Base-by-base conservation (phyloP, 2,797 vertebrate genomes). In the Semaprochilodus insignis region DNA sequence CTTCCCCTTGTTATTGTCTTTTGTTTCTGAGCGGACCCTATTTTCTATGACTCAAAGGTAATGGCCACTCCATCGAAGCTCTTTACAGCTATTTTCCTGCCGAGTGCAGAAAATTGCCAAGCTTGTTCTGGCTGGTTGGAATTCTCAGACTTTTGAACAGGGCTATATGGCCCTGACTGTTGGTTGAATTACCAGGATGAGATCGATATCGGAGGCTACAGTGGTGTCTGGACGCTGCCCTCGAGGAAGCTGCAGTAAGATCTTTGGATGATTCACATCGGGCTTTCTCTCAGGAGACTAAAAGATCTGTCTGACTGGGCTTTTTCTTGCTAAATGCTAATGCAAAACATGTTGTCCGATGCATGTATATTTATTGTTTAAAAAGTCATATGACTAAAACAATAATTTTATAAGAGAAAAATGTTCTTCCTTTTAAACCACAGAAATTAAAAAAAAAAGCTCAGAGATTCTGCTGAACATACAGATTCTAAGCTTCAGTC, bases 61-160 rank as follows among this genome's bases (percentile, higher is more conserved):
- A 84, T 84, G 65, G 70, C 77, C 73, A 80, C 73, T 84, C 74
- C 27, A 44, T 75, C 31, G 4, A 15, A n/a, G 34, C 44, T 40
- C 54, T 84, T 73, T 66, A 6, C 55, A 31, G 70, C 1, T 25
- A 31, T 65, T 71, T 80, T 75, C 66, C 40, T 51, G 60, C 62
- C 3, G 52, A 74, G 71, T 27, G 77, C 4, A 74, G 70, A 44
- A 83, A 59, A 78, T 78, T 60, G 67, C 69, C 19, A 31, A 70
- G 63, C 69, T 73, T 78, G 54, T 40, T 40, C 7, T 36, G n/a
- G 51, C 44, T 60, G 62, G 21, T 15, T 2, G 54, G 16, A 36
- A 73, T 63, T 74, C 67, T 74, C 52, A 69, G 54, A 62, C 17
- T 21, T 60, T 23, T 66, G 62, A 74, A 57, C 71, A 19, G 51